phyloP scores from a whole-genome alignment of 37 sponge, comb jelly and placozoan genomes.

The Beroe forskalii region DNA sequence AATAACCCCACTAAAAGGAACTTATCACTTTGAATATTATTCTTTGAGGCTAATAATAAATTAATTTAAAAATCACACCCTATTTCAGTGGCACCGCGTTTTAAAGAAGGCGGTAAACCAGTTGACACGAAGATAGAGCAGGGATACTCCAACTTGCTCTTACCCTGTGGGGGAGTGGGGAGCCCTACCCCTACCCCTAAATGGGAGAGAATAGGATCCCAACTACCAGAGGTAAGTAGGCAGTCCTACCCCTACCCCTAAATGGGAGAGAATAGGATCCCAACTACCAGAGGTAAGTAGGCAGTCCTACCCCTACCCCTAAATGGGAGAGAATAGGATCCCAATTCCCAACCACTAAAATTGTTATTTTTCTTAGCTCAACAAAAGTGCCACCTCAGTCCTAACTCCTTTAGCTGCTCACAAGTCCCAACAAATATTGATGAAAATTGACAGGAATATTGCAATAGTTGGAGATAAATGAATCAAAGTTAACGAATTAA shows the following conservation, averaged over 20 bases:
- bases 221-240: slow-evolving; percentile 26
- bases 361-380: too few relatives aligned
- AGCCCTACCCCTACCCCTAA: background rate
- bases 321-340: slow-evolving; percentile 34
- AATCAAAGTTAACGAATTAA: too few relatives aligned
- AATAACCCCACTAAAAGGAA: too few relatives aligned
- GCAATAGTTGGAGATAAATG: too few relatives aligned
- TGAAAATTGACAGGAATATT: too few relatives aligned
- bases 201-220: slow-evolving; percentile 23
- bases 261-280: slow-evolving; percentile 23
- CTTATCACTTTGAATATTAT: too few relatives aligned
- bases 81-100: slow-evolving; percentile 24
- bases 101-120: background rate
- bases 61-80: too few relatives aligned
- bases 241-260: background rate
- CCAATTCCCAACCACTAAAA: too few relatives aligned
- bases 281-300: slow-evolving; percentile 10
- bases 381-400: too few relatives aligned
- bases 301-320: background rate
- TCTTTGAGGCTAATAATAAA: too few relatives aligned
- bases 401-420: too few relatives aligned
- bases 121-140: background rate
- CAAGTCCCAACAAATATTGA: too few relatives aligned
- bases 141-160: slow-evolving; percentile 36
- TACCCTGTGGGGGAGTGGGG: background rate